Conservation (phyloP, 92 coral and sea anemone species). For the Scolanthus callimorphus region DNA sequence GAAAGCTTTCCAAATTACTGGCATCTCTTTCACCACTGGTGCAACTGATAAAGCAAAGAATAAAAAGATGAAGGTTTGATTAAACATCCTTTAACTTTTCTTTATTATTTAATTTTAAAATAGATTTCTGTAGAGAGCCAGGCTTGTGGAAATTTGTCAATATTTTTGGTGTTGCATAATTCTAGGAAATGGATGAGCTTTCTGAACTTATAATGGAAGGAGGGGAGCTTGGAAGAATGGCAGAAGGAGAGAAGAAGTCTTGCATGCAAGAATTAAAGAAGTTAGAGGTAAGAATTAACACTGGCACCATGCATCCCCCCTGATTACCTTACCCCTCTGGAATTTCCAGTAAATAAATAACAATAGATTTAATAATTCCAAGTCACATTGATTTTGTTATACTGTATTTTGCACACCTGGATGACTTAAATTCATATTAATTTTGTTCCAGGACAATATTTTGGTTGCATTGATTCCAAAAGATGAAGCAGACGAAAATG, state of each 20-base stretch:
- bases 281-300: slow-evolving; percentile 83
- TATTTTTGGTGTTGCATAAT: too few species aligned
- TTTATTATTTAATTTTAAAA: too few species aligned
- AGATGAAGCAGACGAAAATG: slow-evolving; percentile 90
- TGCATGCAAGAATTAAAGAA: slow-evolving; percentile 41
- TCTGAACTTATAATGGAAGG: slow-evolving; percentile 50
- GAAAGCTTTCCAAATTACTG: slow-evolving; percentile 57
- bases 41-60: slow-evolving; percentile 44
- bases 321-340: too few species aligned
- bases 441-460: slow-evolving; percentile 34
- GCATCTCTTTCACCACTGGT: slow-evolving; percentile 74
- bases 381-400: too few species aligned
- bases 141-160: too few species aligned
- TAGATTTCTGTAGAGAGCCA: too few species aligned
- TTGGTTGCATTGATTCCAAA: slow-evolving; percentile 71
- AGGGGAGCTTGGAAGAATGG: slow-evolving; percentile 79
- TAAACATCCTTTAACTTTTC: too few species aligned
- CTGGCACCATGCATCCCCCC: too few species aligned
- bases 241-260: slow-evolving; percentile 58
- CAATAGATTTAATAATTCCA: too few species aligned
- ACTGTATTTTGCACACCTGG: too few species aligned
- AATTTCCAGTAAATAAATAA: too few species aligned
- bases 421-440: too few species aligned
- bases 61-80: slow-evolving; percentile 56
- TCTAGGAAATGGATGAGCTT: slow-evolving; percentile 73